These are phyloP conservation scores for Leucoptera coffeella DNA, from an alignment of 2,888 invertebrate species.

Conservation along the genomic window DNA sequence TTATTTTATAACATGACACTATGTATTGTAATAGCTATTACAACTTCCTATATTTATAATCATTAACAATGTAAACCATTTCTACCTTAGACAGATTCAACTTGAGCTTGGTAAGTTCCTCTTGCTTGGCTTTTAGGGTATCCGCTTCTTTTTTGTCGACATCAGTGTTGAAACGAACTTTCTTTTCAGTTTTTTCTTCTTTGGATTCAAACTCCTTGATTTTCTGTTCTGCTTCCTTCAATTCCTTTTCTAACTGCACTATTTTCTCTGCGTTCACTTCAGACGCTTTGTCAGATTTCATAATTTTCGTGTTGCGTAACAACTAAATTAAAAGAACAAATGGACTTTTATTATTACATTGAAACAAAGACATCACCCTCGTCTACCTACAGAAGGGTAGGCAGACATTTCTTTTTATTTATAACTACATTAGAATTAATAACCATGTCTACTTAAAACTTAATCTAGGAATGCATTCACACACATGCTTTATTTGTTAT, in stretches of 20 bases:
- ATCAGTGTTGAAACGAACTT: slow-evolving; percentile 37
- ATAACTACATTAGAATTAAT: no score
- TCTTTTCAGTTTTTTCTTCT: slow-evolving; percentile 47
- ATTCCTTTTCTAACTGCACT: slow-evolving; percentile 55
- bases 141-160: slow-evolving; percentile 35
- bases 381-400: no score
- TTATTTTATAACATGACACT: neutral
- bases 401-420: no score
- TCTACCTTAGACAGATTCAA: slow-evolving; percentile 36
- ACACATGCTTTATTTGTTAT: no score
- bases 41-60: no score
- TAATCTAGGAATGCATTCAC: no score
- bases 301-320: slow-evolving; percentile 45
- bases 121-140: slow-evolving; percentile 31
- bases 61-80: no score
- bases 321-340: slow-evolving; percentile 21
- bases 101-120: slow-evolving; percentile 52
- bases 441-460: no score
- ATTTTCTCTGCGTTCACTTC: slow-evolving; percentile 58
- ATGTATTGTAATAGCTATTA: neutral
- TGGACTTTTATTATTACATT: neutral
- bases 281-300: slow-evolving; percentile 46
- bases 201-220: slow-evolving; percentile 47
- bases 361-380: neutral
- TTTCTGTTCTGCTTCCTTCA: slow-evolving; percentile 53